Percentiles rank a stretch among this genome's conserved stretches.
Evolutionary conservation across 2,888 invertebrate species (phyloP).

Genomic region (Ashinkailepas kermadecensis): DNA sequence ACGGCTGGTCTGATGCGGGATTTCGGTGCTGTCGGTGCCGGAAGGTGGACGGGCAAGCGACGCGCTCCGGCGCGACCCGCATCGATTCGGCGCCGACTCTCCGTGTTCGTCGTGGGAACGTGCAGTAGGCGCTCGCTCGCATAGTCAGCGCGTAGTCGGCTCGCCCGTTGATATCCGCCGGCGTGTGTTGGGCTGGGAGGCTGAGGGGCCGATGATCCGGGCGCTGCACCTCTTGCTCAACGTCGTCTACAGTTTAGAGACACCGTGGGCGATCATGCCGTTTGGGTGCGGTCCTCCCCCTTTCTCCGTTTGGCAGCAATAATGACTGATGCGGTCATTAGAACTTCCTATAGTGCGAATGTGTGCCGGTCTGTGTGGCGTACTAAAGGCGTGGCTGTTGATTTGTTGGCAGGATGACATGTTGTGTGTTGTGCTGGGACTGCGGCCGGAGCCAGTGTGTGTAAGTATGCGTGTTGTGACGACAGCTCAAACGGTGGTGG

Average conservation of each 20-base stretch:
- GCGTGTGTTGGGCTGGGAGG: neutral
- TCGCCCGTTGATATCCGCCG: neutral
- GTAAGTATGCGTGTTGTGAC: neutral
- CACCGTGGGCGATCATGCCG: neutral
- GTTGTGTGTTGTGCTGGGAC: no score
- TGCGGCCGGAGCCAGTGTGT: conserved; percentile 12
- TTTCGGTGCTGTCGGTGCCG: no score
- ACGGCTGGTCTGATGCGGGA: no score
- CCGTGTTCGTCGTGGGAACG: no score
- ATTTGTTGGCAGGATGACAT: neutral
- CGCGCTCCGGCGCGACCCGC: no score
- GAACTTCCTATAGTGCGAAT: neutral
- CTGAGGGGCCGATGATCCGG: neutral
- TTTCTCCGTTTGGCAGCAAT: neutral
- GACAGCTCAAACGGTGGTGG: neutral
- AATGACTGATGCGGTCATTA: neutral
- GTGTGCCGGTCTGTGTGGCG: conserved; percentile 20
- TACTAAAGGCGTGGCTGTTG: conserved; percentile 11
- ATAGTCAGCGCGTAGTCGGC: no score
- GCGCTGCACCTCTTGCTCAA: neutral
- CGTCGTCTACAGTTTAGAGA: neutral
- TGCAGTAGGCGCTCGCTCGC: no score
- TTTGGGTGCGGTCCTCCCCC: neutral
- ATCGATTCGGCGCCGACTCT: no score
- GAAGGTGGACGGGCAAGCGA: no score